Percentiles rank a stretch among this genome's conserved stretches.
Evolutionary conservation across 2,797 vertebrate genomes (phyloP).

Genomic region (Urophycis tenuis): DNA sequence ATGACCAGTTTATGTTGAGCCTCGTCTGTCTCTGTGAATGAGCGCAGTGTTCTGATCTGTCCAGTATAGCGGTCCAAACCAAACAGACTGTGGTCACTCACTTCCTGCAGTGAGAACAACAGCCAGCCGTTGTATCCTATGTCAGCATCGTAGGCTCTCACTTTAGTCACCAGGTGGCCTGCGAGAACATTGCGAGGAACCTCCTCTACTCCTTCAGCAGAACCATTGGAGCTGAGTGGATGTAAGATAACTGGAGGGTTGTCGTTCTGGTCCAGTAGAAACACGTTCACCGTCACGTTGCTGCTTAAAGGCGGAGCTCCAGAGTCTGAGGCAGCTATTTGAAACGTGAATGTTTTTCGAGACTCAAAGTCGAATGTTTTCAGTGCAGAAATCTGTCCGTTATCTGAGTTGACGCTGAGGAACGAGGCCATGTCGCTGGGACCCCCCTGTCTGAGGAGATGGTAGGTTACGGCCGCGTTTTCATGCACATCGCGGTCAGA

Average conservation of each 20-base stretch:
- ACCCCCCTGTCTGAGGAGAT: conserved; percentile 24
- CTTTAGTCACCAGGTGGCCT: conserved; percentile 16
- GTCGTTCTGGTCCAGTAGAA: conserved; percentile 47
- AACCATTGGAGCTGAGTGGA: conserved; percentile 28
- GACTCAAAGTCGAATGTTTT: conserved; percentile 74
- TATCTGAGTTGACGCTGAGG: conserved; percentile 63
- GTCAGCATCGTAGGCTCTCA: conserved; percentile 41
- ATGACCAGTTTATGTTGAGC: conserved; percentile 42
- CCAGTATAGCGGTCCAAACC: conserved; percentile 40
- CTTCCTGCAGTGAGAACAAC: conserved; percentile 39
- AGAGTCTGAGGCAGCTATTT: conserved; percentile 66
- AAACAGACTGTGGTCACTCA: conserved; percentile 40
- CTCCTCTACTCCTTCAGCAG: conserved; percentile 16
- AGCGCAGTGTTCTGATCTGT: conserved; percentile 40
- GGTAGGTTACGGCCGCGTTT: conserved; percentile 44
- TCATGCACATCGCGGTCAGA: conserved; percentile 46
- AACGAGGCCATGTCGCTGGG: conserved; percentile 38
- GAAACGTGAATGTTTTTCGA: conserved; percentile 63
- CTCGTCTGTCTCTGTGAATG: conserved; percentile 37
- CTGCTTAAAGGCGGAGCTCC: conserved; percentile 63
- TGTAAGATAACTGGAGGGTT: conserved; percentile 40
- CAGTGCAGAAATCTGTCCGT: conserved; percentile 67
- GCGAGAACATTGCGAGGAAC: conserved; percentile 37
- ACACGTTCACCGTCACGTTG: conserved; percentile 68
- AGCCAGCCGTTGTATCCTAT: conserved; percentile 49